phyloP scores from a whole-genome alignment of 2,113 vertebrate species.

The Genyomyrus donnyi region DNA sequence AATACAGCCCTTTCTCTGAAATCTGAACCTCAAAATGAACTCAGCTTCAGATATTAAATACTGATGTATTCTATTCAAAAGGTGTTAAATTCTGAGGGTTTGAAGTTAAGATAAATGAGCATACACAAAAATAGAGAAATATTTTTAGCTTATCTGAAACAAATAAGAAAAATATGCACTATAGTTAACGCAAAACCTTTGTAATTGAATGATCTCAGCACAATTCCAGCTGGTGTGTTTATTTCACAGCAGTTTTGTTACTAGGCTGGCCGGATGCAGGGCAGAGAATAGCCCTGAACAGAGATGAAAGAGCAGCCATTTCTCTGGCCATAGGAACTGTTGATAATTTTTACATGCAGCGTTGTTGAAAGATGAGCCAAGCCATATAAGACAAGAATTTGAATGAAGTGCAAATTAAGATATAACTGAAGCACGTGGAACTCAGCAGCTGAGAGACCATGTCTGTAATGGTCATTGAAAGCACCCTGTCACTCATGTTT shows the following conservation, averaged over 20 bases:
- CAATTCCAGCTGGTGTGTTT: neutral
- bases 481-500: neutral
- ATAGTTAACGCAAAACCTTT: neutral
- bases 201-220: neutral
- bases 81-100: neutral
- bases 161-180: neutral
- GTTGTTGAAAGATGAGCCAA: neutral
- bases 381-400: neutral
- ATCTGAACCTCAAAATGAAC: neutral
- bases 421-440: neutral
- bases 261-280: neutral
- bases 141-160: neutral
- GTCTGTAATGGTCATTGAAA: neutral
- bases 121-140: neutral
- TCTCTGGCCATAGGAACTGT: neutral
- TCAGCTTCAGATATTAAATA: neutral
- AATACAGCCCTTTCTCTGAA: neutral
- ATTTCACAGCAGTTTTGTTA: neutral
- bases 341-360: neutral
- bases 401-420: slow-evolving; percentile 14
- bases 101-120: neutral
- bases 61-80: neutral
- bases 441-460: neutral
- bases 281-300: neutral
- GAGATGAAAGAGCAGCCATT: neutral